phyloP scores from a whole-genome alignment of 2,888 invertebrate species.

The Esperia sulphurella region DNA sequence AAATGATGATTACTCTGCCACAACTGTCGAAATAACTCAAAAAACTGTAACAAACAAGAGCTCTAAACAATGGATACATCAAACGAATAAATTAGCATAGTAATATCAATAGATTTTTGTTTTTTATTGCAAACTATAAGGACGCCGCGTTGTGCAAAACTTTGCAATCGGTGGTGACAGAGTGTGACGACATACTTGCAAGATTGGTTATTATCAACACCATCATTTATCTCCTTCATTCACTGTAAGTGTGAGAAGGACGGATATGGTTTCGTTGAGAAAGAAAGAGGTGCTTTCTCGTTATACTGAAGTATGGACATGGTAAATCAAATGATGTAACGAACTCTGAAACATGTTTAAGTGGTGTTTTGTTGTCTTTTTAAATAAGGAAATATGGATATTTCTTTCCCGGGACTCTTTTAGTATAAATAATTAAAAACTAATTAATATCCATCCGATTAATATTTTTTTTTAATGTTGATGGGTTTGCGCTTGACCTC shows the following conservation, averaged over 20 bases:
- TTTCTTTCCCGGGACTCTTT: too few species aligned
- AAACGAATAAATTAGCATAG: slow-evolving; percentile 21
- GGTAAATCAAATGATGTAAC: slow-evolving; percentile 4
- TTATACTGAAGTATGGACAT: slow-evolving; percentile 1
- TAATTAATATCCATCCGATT: too few species aligned
- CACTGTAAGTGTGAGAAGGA: slow-evolving; percentile 13
- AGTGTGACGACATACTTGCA: slow-evolving; percentile 40
- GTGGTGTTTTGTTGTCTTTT: too few species aligned
- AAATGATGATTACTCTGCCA: slow-evolving; percentile 1
- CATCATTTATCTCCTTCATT: slow-evolving; percentile 24
- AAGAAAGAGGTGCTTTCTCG: slow-evolving; percentile 10
- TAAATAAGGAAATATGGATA: too few species aligned
- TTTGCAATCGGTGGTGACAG: slow-evolving; percentile 35
- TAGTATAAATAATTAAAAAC: too few species aligned
- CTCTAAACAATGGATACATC: slow-evolving; percentile 13
- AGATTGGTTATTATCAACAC: slow-evolving; percentile 25
- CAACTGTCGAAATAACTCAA: slow-evolving; percentile 6
- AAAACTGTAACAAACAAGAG: slow-evolving; percentile 8
- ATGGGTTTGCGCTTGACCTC: too few species aligned
- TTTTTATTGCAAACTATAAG: slow-evolving; percentile 14
- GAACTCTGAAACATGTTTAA: too few species aligned
- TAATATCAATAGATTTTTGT: slow-evolving; percentile 14
- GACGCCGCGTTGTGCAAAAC: slow-evolving; percentile 21
- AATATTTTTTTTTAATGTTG: too few species aligned
- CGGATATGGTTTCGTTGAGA: slow-evolving; percentile 7